These are phyloP conservation scores for Bursaphelenchus okinawaensis DNA, from an alignment of 2,888 invertebrate genomes.

Conservation along the genomic window DNA sequence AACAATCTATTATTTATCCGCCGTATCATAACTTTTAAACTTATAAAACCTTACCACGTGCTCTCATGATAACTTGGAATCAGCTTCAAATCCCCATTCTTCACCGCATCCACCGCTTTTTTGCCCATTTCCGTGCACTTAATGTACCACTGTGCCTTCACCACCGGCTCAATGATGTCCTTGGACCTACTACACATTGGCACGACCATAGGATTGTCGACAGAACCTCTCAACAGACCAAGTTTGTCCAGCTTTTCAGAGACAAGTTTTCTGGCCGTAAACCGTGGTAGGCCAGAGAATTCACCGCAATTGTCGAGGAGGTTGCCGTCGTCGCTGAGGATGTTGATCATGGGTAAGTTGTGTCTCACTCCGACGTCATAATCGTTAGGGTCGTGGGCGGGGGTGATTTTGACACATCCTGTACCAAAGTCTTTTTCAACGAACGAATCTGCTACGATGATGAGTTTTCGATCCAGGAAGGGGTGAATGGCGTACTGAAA, in stretches of 20 bases:
- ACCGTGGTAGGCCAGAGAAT: constrained; percentile 76
- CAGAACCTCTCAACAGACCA: constrained; percentile 72
- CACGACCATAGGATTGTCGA: constrained; percentile 90
- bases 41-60: too few relatives aligned
- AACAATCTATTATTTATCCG: too few relatives aligned
- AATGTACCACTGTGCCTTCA: constrained; percentile 96
- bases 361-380: constrained; percentile 89
- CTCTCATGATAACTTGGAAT: constrained; percentile 84
- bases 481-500: constrained; percentile 82
- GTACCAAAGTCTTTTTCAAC: constrained; percentile 94
- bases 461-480: constrained; percentile 74
- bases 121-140: constrained; percentile 78
- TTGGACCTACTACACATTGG: constrained; percentile 85
- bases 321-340: constrained; percentile 83
- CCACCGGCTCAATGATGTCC: constrained; percentile 89
- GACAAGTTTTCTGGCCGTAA: constrained; percentile 78
- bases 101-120: constrained; percentile 68
- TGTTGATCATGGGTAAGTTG: constrained; percentile 76
- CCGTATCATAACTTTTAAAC: too few relatives aligned
- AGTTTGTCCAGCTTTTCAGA: constrained; percentile 71
- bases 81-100: constrained; percentile 73
- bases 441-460: constrained; percentile 83
- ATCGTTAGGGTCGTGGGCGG: constrained; percentile 93
- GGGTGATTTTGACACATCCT: constrained; percentile 96
- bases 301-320: constrained; percentile 63